These are phyloP conservation scores for Beris chalybata DNA, from an alignment of 2,888 invertebrate genomes.

Conservation along the genomic window DNA sequence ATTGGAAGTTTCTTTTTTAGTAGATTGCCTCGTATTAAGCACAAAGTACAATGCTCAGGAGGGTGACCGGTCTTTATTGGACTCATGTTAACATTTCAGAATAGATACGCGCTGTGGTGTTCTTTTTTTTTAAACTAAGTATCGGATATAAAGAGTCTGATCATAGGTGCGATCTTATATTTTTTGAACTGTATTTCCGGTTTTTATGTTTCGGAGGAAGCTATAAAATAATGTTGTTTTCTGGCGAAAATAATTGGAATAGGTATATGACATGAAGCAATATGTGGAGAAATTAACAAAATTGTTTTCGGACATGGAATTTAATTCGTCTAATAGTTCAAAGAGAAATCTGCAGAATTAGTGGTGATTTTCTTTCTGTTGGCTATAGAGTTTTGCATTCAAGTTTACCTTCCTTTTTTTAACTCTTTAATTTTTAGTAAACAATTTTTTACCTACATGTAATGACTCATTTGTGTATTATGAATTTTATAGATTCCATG, in stretches of 20 bases:
- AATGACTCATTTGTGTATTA: too few relatives aligned
- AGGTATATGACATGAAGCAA: conserved; percentile 4
- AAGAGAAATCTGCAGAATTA: too few relatives aligned
- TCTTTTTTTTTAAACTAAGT: not conserved
- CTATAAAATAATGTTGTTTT: conserved; percentile 20
- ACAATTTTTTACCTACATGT: too few relatives aligned
- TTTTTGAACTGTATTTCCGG: conserved; percentile 32
- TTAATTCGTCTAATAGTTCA: too few relatives aligned
- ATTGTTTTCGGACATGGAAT: conserved; percentile 3
- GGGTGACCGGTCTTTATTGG: conserved; percentile 23
- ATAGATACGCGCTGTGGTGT: not conserved
- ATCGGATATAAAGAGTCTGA: conserved; percentile 4
- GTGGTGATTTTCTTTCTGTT: too few relatives aligned
- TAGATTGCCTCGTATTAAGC: conserved; percentile 29
- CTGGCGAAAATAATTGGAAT: conserved; percentile 9
- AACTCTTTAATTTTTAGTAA: too few relatives aligned
- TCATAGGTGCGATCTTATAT: conserved; percentile 32
- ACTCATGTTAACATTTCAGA: conserved; percentile 8
- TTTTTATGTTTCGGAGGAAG: conserved; percentile 22
- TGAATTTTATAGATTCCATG: too few relatives aligned
- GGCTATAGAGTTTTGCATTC: too few relatives aligned
- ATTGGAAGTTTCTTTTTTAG: conserved; percentile 38
- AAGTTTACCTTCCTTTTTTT: too few relatives aligned
- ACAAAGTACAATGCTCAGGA: conserved; percentile 8
- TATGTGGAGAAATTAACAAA: conserved; percentile 21